Conservation (phyloP, 2,888 invertebrate genomes). For the Eustalomyia histrio region DNA sequence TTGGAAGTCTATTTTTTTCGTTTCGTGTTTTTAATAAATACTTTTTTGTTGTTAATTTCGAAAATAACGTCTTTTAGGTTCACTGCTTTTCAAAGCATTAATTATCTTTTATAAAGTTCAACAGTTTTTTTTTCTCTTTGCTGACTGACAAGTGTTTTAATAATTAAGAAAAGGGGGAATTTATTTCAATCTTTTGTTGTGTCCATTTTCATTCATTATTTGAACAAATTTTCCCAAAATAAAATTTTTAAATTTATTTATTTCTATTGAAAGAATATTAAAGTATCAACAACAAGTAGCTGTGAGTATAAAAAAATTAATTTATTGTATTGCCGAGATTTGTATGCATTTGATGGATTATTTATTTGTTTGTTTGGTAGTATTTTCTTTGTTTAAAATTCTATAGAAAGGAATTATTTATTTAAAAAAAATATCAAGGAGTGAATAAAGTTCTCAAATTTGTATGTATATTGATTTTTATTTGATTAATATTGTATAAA, state of each 20-base stretch:
- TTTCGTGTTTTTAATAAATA: not conserved
- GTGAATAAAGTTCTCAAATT: conserved; percentile 42
- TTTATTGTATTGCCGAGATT: conserved; percentile 24
- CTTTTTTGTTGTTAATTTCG: conserved; percentile 46
- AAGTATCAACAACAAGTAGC: conserved; percentile 36
- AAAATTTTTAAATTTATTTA: not conserved
- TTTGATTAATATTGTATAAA: not conserved
- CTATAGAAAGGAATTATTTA: conserved; percentile 39
- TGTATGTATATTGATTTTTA: conserved; percentile 16
- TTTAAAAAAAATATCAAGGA: conserved; percentile 38
- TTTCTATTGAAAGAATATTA: not conserved
- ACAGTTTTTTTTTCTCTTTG: conserved; percentile 46
- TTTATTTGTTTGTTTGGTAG: conserved; percentile 11
- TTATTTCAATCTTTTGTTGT: not conserved
- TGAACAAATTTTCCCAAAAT: conserved; percentile 35
- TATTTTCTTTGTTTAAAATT: conserved; percentile 14
- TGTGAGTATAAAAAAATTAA: conserved; percentile 2
- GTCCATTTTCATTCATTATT: conserved; percentile 37
- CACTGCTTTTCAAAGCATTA: conserved; percentile 64
- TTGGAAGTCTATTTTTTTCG: conserved; percentile 32
- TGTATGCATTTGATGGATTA: conserved; percentile 45
- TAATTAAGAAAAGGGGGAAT: conserved; percentile 50
- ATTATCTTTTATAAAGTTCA: conserved; percentile 63
- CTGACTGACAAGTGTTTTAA: conserved; percentile 34
- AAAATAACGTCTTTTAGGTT: conserved; percentile 59